A percentile compares a stretch with the other conserved stretches of the same genome.
phyloP scores from a whole-genome alignment of 2,797 vertebrate species.

The Nothura maculosa region DNA sequence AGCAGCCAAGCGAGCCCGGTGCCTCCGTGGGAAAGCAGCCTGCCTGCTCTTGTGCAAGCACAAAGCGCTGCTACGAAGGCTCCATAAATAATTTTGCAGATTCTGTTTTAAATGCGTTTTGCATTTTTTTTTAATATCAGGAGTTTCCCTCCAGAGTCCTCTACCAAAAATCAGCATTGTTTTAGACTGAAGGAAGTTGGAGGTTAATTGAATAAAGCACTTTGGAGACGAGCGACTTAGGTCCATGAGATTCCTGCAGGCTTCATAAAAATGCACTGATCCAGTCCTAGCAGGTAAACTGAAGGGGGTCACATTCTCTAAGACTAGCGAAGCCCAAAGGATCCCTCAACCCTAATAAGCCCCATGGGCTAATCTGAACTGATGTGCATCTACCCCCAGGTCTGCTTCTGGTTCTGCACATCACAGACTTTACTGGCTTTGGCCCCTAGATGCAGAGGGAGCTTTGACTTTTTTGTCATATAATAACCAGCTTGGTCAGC shows the following conservation, averaged over 20 bases:
- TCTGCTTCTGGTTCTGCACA: background rate
- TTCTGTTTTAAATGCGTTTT: background rate
- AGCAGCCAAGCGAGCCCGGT: background rate
- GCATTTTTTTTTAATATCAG: background rate
- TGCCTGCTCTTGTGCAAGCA: background rate
- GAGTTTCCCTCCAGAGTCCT: background rate
- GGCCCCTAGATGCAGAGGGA: background rate
- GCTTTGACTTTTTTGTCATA: background rate
- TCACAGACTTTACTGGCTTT: background rate
- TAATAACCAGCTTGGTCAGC: too few species aligned
- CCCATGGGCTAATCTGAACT: background rate
- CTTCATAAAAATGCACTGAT: background rate
- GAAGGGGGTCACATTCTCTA: background rate
- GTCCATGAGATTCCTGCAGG: background rate
- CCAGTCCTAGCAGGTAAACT: background rate
- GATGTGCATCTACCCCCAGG: too few species aligned
- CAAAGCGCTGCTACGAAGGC: background rate
- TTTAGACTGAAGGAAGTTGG: background rate
- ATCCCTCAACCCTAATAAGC: background rate
- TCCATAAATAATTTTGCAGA: background rate
- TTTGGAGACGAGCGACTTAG: background rate
- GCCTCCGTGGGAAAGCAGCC: conserved; percentile 5
- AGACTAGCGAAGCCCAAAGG: background rate
- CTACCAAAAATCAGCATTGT: background rate
- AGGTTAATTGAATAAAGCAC: background rate